Evolutionary conservation across 2,888 invertebrate species (phyloP).

Genomic region (Norana najaformis): DNA sequence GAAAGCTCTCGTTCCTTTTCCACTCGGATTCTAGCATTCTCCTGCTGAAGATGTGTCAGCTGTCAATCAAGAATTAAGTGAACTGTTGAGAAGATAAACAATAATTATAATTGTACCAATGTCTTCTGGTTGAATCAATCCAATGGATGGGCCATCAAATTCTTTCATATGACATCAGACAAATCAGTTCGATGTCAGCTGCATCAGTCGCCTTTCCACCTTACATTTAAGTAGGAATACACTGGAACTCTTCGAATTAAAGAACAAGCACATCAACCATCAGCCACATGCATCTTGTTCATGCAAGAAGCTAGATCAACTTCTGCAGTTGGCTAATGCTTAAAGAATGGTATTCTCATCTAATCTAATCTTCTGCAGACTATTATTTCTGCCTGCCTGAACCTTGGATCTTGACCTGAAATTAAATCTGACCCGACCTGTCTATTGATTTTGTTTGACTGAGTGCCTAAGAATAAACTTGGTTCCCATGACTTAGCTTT

Average conservation of each 20-base stretch:
- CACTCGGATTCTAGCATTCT: conserved; percentile 54
- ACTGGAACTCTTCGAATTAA: neutral
- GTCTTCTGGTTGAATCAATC: neutral
- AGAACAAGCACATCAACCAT: neutral
- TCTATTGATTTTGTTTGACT: no score
- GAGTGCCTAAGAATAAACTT: no score
- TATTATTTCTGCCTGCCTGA: no score
- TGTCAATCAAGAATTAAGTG: conserved; percentile 31
- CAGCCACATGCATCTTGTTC: neutral
- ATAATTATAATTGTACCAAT: neutral
- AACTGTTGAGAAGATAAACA: neutral
- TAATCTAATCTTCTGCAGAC: neutral
- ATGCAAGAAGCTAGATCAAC: neutral
- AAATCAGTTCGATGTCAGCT: neutral
- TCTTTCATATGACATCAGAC: no score
- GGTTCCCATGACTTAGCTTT: no score
- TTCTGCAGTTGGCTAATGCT: neutral
- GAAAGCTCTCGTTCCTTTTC: conserved; percentile 53
- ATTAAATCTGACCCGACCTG: no score
- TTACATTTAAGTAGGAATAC: neutral
- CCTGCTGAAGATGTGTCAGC: conserved; percentile 55
- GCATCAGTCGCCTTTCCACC: neutral
- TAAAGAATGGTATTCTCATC: neutral
- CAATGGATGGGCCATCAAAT: no score
- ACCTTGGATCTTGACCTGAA: no score